These are phyloP conservation scores for Dromius quadrimaculatus DNA, from an alignment of 2,888 invertebrate genomes.

Conservation along the genomic window DNA sequence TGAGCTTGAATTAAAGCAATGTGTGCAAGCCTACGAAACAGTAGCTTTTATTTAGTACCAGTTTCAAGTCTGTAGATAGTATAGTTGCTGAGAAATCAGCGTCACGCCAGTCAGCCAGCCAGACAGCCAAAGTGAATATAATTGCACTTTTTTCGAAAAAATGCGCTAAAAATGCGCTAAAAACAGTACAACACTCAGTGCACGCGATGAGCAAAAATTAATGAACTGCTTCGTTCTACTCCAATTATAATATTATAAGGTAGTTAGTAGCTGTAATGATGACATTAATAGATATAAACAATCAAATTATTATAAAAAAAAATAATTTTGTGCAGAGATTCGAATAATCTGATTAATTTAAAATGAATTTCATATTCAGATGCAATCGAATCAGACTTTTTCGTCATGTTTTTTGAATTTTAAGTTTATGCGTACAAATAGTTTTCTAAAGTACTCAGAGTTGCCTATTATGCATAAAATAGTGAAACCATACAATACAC, in stretches of 20 bases:
- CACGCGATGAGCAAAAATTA: not conserved
- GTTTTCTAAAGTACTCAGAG: not conserved
- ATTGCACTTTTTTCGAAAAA: too few relatives aligned
- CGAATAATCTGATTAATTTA: not conserved
- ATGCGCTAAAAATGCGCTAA: too few relatives aligned
- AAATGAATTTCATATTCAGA: not conserved
- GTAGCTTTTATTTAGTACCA: too few relatives aligned
- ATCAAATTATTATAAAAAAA: not conserved
- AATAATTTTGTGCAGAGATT: not conserved
- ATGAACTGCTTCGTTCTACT: not conserved
- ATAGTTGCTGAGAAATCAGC: too few relatives aligned
- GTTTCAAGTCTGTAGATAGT: too few relatives aligned
- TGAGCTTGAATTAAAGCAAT: too few relatives aligned
- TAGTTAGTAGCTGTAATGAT: too few relatives aligned
- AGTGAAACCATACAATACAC: not conserved
- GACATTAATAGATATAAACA: too few relatives aligned
- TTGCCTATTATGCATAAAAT: constrained; percentile 1
- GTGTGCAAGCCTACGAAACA: too few relatives aligned
- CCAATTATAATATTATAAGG: not conserved
- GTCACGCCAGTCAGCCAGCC: too few relatives aligned
- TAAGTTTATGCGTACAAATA: not conserved
- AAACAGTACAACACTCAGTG: not conserved
- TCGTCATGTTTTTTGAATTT: not conserved
- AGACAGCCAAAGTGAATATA: too few relatives aligned
- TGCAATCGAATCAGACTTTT: not conserved